phyloP scores from a whole-genome alignment of 2,797 vertebrate genomes.

The Eulemur albifrons region DNA sequence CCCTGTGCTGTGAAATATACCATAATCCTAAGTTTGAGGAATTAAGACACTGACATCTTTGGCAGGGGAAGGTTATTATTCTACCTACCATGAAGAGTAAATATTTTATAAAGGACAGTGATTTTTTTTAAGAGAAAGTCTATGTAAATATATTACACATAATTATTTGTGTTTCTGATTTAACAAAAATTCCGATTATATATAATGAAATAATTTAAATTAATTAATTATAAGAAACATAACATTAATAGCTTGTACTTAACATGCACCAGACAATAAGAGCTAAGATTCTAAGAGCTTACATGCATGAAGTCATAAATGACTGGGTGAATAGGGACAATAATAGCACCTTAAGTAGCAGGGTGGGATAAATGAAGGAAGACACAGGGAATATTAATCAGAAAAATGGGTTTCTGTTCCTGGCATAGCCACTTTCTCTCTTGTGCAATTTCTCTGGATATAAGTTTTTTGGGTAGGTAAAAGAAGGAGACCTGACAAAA shows the following conservation, averaged over 20 bases:
- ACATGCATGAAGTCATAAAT: background rate
- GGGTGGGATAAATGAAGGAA: background rate
- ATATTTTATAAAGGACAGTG: background rate
- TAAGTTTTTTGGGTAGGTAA: background rate
- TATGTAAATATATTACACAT: background rate
- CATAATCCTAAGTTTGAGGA: background rate
- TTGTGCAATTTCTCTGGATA: background rate
- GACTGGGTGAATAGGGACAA: background rate
- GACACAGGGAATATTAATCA: background rate
- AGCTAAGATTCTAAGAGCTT: background rate
- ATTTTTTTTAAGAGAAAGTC: background rate
- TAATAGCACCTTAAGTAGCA: background rate
- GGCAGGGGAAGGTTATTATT: background rate
- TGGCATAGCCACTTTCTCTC: background rate
- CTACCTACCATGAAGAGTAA: background rate
- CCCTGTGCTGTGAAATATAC: background rate
- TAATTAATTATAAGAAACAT: background rate
- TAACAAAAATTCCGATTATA: background rate
- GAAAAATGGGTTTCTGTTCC: background rate
- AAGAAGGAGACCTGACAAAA: background rate
- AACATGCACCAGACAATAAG: background rate
- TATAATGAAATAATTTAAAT: conserved; percentile 17
- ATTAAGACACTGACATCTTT: background rate
- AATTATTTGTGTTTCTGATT: background rate
- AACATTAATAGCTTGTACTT: background rate